Evolutionary conservation across 2,888 invertebrate genomes (phyloP).

Genomic region (Caprella mutica): DNA sequence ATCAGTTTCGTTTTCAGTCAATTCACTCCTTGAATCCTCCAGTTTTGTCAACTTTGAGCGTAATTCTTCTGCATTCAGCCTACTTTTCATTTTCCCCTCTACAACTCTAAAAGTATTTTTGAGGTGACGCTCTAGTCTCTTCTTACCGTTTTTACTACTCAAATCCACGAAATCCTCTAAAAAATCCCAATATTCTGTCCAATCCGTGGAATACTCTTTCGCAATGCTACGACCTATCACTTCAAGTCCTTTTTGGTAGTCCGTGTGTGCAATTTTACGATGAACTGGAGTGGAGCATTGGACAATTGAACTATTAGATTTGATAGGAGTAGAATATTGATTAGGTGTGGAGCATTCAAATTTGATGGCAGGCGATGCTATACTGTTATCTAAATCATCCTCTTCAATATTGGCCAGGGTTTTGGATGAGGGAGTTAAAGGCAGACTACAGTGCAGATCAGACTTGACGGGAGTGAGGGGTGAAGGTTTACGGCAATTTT

Average conservation of each 20-base stretch:
- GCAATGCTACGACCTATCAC: slow-evolving; percentile 62
- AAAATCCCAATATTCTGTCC: slow-evolving; percentile 92
- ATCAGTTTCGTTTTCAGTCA: too few relatives aligned
- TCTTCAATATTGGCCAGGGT: too few relatives aligned
- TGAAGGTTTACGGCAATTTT: not conserved
- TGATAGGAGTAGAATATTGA: not conserved
- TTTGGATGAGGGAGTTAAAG: too few relatives aligned
- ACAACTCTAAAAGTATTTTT: too few relatives aligned
- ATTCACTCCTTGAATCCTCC: too few relatives aligned
- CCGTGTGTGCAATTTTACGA: slow-evolving; percentile 44
- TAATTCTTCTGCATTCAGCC: too few relatives aligned
- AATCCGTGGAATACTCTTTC: slow-evolving; percentile 58
- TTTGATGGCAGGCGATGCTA: not conserved
- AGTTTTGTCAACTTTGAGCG: too few relatives aligned
- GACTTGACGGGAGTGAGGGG: not conserved
- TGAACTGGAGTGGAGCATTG: not conserved
- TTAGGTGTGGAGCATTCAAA: not conserved
- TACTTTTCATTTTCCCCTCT: too few relatives aligned
- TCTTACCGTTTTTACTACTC: slow-evolving; percentile 58
- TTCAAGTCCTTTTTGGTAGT: slow-evolving; percentile 80
- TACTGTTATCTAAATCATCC: too few relatives aligned
- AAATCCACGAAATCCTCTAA: slow-evolving; percentile 70
- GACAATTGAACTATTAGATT: not conserved
- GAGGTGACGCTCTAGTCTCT: slow-evolving; percentile 61
- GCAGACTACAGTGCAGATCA: not conserved